These are phyloP conservation scores for Anastatus disparis DNA, from an alignment of 1,140 invertebrate species.

Conservation along the genomic window DNA sequence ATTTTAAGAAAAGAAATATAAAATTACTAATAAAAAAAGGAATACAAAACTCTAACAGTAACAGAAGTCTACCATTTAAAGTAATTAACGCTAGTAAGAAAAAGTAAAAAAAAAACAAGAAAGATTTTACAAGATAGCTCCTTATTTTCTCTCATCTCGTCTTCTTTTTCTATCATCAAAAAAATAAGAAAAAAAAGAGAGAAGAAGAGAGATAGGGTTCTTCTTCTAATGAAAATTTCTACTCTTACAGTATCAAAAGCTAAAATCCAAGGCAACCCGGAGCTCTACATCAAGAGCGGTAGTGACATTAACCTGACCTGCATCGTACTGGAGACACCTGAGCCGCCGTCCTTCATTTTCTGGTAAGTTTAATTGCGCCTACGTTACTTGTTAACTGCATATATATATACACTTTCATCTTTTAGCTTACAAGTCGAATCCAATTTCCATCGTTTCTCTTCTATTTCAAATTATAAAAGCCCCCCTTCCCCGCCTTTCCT, in stretches of 20 bases:
- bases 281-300: constrained; percentile 87
- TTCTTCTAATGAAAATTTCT: constrained; percentile 32
- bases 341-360: constrained; percentile 90
- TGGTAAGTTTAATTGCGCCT: constrained; percentile 69
- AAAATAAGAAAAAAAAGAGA: too few relatives aligned
- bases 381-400: not conserved
- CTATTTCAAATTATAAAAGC: too few relatives aligned
- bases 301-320: constrained; percentile 92
- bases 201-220: not conserved
- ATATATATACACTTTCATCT: not conserved
- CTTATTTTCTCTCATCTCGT: constrained; percentile 7
- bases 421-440: constrained; percentile 25
- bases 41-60: not conserved
- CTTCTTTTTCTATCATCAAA: too few relatives aligned
- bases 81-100: constrained; percentile 14
- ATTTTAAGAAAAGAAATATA: not conserved
- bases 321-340: constrained; percentile 84
- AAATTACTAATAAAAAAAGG: not conserved
- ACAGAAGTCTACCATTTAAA: not conserved
- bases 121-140: too few relatives aligned
- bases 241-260: constrained; percentile 81
- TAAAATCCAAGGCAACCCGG: constrained; percentile 84
- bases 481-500: too few relatives aligned
- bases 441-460: constrained; percentile 42
- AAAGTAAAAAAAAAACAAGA: too few relatives aligned